Evolutionary conservation across 2,888 invertebrate species (phyloP).

Genomic region (Phyllotreta cruciferae): DNA sequence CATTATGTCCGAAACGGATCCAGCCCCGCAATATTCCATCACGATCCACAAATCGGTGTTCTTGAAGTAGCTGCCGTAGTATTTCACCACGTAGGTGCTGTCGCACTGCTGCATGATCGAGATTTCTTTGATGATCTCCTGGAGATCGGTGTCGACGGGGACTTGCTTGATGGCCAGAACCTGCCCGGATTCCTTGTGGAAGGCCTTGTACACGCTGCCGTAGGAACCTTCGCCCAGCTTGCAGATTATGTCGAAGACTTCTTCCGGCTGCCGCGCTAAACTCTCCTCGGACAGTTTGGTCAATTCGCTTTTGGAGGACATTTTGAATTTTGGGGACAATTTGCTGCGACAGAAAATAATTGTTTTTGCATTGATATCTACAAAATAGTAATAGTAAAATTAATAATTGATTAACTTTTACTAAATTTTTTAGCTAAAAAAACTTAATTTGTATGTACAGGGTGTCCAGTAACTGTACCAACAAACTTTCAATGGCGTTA

Average conservation of each 20-base stretch:
- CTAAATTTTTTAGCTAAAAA: no score
- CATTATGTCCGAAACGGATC: constrained; percentile 99
- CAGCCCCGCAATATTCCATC: constrained; percentile 99
- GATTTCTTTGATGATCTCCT: constrained; percentile 99
- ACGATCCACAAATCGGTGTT: constrained; percentile 99
- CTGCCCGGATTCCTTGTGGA: constrained; percentile 97
- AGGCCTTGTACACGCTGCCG: constrained; percentile 97
- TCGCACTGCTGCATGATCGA: constrained; percentile 99
- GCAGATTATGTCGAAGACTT: constrained; percentile 99
- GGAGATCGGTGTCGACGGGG: constrained; percentile 97
- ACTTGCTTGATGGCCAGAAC: constrained; percentile 98
- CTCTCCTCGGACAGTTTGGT: constrained; percentile 88
- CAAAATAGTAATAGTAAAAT: no score
- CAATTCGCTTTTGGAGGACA: constrained; percentile 14
- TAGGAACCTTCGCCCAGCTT: constrained; percentile 98
- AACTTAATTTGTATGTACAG: no score
- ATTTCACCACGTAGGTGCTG: constrained; percentile 98
- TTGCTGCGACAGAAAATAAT: no score
- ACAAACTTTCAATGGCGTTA: no score
- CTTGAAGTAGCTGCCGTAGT: constrained; percentile 99
- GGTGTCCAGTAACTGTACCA: no score
- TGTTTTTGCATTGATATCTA: no score
- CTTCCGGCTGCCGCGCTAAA: constrained; percentile 95
- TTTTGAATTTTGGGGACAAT: background rate
- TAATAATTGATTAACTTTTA: no score